A percentile compares a stretch with the other conserved stretches of the same genome.
Evolutionary conservation across 53 echinoderm and acorn worm genomes (phyloP).

Genomic region (Echinarachnius parma): DNA sequence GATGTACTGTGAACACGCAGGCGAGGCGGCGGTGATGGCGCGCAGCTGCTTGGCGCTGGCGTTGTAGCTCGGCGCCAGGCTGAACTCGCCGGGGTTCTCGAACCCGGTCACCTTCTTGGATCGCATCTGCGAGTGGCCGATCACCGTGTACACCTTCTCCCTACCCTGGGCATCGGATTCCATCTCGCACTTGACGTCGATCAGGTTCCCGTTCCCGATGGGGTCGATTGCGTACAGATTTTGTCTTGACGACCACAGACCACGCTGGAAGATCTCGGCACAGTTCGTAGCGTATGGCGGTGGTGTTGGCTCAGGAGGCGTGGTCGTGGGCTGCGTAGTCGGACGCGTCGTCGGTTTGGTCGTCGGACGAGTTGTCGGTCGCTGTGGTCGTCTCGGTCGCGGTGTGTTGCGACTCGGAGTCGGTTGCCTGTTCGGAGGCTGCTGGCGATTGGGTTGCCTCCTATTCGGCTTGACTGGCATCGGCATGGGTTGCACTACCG

Average conservation of each 20-base stretch:
- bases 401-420: too few relatives aligned
- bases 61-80: constrained; percentile 20
- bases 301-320: constrained; percentile 11
- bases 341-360: constrained; percentile 4
- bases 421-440: not conserved
- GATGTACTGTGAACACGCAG: constrained; percentile 38
- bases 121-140: constrained; percentile 21
- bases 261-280: constrained; percentile 15
- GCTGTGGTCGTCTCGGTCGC: constrained; percentile 3
- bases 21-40: constrained; percentile 21
- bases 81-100: constrained; percentile 43
- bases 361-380: not conserved
- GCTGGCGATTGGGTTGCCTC: constrained; percentile 3
- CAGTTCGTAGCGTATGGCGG: constrained; percentile 13
- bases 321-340: constrained; percentile 5
- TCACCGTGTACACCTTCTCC: constrained; percentile 8
- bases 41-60: constrained; percentile 25
- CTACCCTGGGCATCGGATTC: not conserved
- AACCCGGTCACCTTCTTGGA: constrained; percentile 16
- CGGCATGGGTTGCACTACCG: not conserved
- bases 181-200: constrained; percentile 19
- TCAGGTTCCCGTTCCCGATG: not conserved
- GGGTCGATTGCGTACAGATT: constrained; percentile 26
- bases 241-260: not conserved
- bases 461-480: not conserved